Conservation (phyloP, 2,797 vertebrate species). For the Crocidura indochinensis region DNA sequence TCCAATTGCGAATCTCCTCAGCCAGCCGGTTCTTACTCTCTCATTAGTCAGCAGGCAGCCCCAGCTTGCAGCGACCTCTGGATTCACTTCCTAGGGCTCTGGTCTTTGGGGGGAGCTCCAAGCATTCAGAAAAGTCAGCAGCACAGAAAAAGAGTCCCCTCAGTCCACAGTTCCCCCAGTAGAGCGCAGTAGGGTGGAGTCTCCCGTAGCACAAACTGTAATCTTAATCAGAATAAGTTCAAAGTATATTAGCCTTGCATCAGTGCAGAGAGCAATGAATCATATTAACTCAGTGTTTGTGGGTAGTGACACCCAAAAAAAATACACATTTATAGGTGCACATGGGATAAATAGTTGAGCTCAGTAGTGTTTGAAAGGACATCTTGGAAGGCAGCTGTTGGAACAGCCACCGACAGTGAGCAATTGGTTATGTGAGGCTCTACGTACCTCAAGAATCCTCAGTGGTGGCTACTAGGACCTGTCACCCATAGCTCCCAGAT, state of each 20-base stretch:
- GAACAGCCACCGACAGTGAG: not conserved
- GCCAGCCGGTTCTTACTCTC: no score
- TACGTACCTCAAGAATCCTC: not conserved
- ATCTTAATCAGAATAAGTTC: constrained; percentile 75
- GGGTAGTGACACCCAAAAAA: constrained; percentile 51
- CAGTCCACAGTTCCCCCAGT: no score
- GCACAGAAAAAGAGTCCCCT: no score
- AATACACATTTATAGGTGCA: constrained; percentile 60
- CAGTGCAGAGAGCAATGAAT: constrained; percentile 73
- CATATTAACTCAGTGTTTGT: constrained; percentile 69
- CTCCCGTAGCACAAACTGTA: no score
- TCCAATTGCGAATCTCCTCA: no score
- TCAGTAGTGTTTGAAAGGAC: constrained; percentile 4
- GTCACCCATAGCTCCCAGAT: not conserved
- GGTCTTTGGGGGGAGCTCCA: no score
- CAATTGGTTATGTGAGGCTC: not conserved
- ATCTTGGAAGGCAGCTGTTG: constrained; percentile 10
- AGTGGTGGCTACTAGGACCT: not conserved
- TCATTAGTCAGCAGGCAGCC: no score
- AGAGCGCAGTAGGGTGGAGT: no score
- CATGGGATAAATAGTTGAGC: constrained; percentile 34
- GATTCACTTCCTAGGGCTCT: no score
- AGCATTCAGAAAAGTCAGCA: no score
- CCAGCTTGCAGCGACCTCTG: no score
- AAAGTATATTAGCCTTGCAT: constrained; percentile 70